Percentiles rank a stretch among this genome's conserved stretches.
Conservation (phyloP, 2,888 invertebrate genomes). For the Didymodactylos carnosus region DNA sequence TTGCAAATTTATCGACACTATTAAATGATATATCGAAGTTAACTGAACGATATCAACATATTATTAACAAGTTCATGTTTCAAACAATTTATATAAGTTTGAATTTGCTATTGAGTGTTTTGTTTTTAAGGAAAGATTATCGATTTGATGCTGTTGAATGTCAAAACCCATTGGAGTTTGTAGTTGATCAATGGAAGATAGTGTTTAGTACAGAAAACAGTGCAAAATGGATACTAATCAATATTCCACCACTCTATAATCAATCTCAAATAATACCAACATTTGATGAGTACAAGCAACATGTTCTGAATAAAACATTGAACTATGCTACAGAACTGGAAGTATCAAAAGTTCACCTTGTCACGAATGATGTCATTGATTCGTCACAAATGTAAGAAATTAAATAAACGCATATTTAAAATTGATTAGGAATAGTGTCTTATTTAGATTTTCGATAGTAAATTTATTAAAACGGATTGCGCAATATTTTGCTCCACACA, state of each 20-base stretch:
- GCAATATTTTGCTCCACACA: neutral
- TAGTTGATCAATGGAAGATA: neutral
- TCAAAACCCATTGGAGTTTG: neutral
- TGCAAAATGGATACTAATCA: neutral
- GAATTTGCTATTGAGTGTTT: too few species aligned
- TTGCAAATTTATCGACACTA: neutral
- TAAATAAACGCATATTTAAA: neutral
- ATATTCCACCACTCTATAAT: neutral
- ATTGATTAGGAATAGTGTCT: neutral
- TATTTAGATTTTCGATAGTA: neutral
- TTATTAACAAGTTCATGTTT: neutral
- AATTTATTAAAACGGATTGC: neutral
- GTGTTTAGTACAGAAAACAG: neutral
- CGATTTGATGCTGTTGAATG: neutral
- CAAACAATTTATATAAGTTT: neutral
- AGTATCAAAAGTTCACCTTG: neutral
- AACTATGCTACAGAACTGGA: neutral
- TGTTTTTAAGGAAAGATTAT: neutral
- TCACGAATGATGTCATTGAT: neutral
- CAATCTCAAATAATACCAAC: neutral
- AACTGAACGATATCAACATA: neutral
- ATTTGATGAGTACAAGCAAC: neutral
- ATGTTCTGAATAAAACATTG: neutral
- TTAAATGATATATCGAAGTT: neutral
- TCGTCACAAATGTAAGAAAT: neutral